phyloP scores from a whole-genome alignment of 2,797 vertebrate genomes.

The Harpagifer antarcticus region DNA sequence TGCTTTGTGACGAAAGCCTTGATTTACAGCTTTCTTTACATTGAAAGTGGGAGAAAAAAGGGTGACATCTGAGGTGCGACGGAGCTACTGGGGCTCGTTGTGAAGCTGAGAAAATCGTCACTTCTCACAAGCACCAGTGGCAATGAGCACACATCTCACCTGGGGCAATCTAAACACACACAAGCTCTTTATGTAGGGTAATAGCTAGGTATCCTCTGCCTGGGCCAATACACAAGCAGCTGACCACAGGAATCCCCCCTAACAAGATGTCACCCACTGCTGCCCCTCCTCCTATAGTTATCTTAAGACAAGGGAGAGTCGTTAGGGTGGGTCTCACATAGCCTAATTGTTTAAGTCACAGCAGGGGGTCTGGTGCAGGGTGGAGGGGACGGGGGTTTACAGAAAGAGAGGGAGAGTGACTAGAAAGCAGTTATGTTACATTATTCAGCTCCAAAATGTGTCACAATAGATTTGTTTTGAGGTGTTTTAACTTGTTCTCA shows the following conservation, averaged over 20 bases:
- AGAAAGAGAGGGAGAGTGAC: conserved; percentile 46
- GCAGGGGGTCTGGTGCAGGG: conserved; percentile 45
- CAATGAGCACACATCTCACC: conserved; percentile 66
- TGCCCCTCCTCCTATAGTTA: conserved; percentile 75
- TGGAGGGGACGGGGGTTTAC: conserved; percentile 12
- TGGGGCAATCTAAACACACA: conserved; percentile 69
- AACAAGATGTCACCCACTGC: conserved; percentile 73
- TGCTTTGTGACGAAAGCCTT: conserved; percentile 42
- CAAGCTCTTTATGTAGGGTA: conserved; percentile 62
- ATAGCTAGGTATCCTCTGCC: conserved; percentile 61
- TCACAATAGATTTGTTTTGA: neutral
- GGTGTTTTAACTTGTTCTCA: neutral
- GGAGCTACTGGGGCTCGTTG: conserved; percentile 8
- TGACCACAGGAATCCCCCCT: conserved; percentile 50
- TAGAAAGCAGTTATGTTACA: conserved; percentile 12
- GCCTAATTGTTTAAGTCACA: conserved; percentile 76
- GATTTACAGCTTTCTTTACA: conserved; percentile 64
- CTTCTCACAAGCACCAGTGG: conserved; percentile 58
- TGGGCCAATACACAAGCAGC: conserved; percentile 75
- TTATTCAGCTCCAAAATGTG: neutral
- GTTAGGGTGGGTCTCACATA: conserved; percentile 70
- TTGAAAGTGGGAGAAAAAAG: conserved; percentile 30
- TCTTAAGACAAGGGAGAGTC: conserved; percentile 75
- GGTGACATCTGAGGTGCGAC: conserved; percentile 46
- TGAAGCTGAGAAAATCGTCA: conserved; percentile 75